A percentile compares a stretch with the other conserved stretches of the same genome.
Evolutionary conservation across 2,797 vertebrate genomes (phyloP).

Genomic region (Spatula versicolor): DNA sequence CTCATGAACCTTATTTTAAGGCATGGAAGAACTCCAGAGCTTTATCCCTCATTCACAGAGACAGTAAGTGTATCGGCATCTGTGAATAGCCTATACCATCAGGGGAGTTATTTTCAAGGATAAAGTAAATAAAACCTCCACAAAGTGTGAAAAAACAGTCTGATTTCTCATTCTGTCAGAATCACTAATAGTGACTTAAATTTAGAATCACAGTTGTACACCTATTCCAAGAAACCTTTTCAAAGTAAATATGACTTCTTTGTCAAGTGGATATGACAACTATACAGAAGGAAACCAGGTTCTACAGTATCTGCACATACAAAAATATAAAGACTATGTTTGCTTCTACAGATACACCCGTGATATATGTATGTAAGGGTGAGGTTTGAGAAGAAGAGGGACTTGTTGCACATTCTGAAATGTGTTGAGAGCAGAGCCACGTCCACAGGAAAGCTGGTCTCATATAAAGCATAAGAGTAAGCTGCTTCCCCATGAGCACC

Average conservation of each 20-base stretch:
- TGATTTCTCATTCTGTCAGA: slow-evolving; percentile 75
- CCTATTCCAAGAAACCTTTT: background rate
- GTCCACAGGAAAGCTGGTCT: background rate
- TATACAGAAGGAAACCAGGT: background rate
- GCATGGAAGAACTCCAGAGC: slow-evolving; percentile 64
- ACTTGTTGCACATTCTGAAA: background rate
- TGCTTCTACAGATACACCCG: background rate
- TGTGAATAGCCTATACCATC: slow-evolving; percentile 61
- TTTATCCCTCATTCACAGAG: slow-evolving; percentile 67
- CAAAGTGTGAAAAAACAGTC: slow-evolving; percentile 55
- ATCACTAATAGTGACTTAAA: slow-evolving; percentile 65
- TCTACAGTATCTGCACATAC: background rate
- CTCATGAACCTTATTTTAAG: slow-evolving; percentile 45
- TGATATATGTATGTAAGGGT: background rate
- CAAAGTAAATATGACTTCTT: background rate
- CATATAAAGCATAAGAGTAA: background rate
- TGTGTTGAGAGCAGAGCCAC: background rate
- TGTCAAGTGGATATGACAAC: background rate
- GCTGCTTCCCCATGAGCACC: background rate
- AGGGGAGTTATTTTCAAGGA: slow-evolving; percentile 62
- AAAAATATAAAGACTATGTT: background rate
- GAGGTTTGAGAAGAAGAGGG: background rate
- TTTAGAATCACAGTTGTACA: slow-evolving; percentile 65
- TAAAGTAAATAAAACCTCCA: slow-evolving; percentile 77
- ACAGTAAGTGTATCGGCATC: slow-evolving; percentile 60